phyloP scores from a whole-genome alignment of 2,113 vertebrate species.

The Laticauda colubrina region DNA sequence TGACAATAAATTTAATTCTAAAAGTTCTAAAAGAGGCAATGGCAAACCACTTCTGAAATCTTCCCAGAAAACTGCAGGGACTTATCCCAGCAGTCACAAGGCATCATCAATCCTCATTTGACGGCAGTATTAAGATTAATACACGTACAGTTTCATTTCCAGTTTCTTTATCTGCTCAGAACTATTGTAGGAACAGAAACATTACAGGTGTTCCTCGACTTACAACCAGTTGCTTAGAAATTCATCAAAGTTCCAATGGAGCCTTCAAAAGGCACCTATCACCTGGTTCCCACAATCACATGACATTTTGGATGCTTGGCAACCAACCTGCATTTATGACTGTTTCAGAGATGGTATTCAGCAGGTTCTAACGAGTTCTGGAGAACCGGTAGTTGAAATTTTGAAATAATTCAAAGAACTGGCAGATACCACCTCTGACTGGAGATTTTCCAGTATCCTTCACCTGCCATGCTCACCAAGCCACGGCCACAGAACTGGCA shows the following conservation, averaged over 20 bases:
- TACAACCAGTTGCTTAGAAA: not conserved
- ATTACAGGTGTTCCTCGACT: not conserved
- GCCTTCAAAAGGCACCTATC: not conserved
- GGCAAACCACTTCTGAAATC: not conserved
- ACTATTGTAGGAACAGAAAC: not conserved
- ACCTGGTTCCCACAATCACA: not conserved
- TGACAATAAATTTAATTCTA: too few relatives aligned
- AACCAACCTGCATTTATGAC: not conserved
- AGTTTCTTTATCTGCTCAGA: not conserved
- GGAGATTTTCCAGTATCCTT: too few relatives aligned
- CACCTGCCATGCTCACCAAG: too few relatives aligned
- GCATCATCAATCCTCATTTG: not conserved
- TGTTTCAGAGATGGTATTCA: too few relatives aligned
- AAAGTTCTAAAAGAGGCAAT: not conserved
- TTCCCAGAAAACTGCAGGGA: not conserved
- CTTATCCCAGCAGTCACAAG: not conserved
- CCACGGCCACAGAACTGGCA: too few relatives aligned
- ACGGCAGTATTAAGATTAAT: not conserved
- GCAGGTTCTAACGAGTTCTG: too few relatives aligned
- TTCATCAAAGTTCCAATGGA: not conserved
- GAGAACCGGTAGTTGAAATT: too few relatives aligned
- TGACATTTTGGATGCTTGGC: not conserved
- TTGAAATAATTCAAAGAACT: too few relatives aligned
- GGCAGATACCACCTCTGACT: too few relatives aligned
- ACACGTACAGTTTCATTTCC: not conserved